Percentiles rank a stretch among this genome's conserved stretches.
Conservation (phyloP, 1,140 invertebrate species). For the Drosophila guanche region DNA sequence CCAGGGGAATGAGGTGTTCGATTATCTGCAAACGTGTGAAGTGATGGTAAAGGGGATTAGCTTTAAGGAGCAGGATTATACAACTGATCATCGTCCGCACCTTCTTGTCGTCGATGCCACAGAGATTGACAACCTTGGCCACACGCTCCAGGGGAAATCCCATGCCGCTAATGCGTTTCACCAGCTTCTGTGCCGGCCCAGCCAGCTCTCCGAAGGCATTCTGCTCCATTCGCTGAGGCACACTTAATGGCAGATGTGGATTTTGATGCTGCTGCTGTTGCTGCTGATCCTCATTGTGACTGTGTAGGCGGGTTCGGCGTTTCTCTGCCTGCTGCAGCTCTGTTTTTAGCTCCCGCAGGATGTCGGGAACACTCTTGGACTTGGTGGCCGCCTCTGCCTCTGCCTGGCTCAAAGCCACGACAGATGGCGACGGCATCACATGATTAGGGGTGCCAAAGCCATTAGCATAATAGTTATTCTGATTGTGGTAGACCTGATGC, state of each 20-base stretch:
- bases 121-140: conserved; percentile 88
- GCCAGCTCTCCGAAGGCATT: conserved; percentile 84
- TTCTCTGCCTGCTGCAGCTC: conserved; percentile 84
- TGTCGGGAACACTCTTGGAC: conserved; percentile 88
- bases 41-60: not conserved
- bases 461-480: conserved; percentile 68
- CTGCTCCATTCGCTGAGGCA: not conserved
- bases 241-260: not conserved
- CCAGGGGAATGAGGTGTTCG: conserved; percentile 87
- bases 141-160: conserved; percentile 92
- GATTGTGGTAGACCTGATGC: conserved; percentile 52
- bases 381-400: conserved; percentile 83
- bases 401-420: conserved; percentile 40
- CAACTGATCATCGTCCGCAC: conserved; percentile 83
- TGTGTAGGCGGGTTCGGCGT: conserved; percentile 83
- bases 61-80: not conserved
- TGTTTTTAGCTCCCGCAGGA: conserved; percentile 88
- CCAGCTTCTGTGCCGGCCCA: conserved; percentile 87
- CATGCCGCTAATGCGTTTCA: conserved; percentile 90
- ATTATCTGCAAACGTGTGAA: conserved; percentile 84
- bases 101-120: conserved; percentile 93
- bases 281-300: conserved; percentile 66
- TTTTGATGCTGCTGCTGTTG: conserved; percentile 29
- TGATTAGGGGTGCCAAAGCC: conserved; percentile 67
- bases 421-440: conserved; percentile 48